Conservation (phyloP, 2,113 vertebrate species). For the Trachemys scripta region DNA sequence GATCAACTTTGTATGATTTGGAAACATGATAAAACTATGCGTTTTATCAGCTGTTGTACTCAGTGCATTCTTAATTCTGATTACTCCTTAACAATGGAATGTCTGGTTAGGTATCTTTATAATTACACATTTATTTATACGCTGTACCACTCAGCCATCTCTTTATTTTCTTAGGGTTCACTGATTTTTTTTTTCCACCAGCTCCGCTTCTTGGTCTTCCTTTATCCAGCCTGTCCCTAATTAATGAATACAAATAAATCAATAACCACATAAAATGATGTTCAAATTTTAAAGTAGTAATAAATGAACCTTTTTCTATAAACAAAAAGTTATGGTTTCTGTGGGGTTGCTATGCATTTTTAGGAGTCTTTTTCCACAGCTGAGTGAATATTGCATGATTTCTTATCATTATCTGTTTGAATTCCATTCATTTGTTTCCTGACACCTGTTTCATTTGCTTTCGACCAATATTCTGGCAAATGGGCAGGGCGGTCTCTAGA, state of each 20-base stretch:
- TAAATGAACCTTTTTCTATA: neutral
- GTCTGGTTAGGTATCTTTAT: neutral
- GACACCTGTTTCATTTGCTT: neutral
- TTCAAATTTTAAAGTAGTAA: neutral
- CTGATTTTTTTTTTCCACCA: accelerated
- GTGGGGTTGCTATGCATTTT: neutral
- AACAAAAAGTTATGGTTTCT: neutral
- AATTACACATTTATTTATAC: neutral
- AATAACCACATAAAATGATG: neutral
- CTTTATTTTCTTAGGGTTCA: neutral
- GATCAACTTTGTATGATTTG: accelerated
- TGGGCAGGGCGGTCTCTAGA: neutral
- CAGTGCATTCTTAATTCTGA: neutral
- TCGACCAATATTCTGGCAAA: neutral
- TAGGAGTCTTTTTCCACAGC: neutral
- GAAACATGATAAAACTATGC: neutral
- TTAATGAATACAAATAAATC: neutral
- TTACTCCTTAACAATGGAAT: neutral
- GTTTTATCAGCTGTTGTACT: neutral
- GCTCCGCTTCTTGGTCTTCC: neutral
- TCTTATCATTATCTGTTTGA: neutral
- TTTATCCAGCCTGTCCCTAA: neutral
- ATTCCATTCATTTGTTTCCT: neutral
- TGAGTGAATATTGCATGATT: neutral
- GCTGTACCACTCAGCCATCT: neutral